Base-by-base conservation (phyloP, 1,140 invertebrate genomes). In the Dreissena rostriformis region DNA sequence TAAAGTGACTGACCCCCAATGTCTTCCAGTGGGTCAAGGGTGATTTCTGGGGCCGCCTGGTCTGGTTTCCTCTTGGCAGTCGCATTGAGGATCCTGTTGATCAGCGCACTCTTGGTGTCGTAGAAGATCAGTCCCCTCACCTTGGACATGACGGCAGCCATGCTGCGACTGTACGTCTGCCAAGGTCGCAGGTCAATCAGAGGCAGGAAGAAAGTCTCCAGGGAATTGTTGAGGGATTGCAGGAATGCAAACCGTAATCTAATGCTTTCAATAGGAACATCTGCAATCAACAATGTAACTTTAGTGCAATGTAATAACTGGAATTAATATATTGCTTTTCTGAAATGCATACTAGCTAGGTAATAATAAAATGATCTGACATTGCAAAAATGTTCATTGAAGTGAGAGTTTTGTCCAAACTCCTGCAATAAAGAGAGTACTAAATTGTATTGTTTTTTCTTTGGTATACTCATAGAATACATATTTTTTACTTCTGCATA, bases 41-140 rank as follows among this genome's bases (percentile, higher is more conserved):
- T 90, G 52, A 93, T 91, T 73, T 93, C 93, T 17, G 93, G 93
- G 11, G 92, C 91, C n/a, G 93, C 91, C 84, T 93, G 92, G 75
- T 93, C 92, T 17, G 90, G 88, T 88, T 93, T 93, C 61, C 93
- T 78, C 77, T 91, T 88, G 17, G 91, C 91, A 5, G 93, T 93
- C 52, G 90, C 90, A 85, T 93, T 93, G 17, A 93, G 82, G 55
- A 93, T 88, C 53, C 91, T 72, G 81, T 93, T 93, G 11, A 92
- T 72, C 22, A 93, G 87, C 68, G 86, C 87, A 12, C 91, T 79
- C 84, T 93, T 93, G 49, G 89, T 89, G 78, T 93, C 91, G 81
- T 91, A 92, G 81, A 93, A 93, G 14, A 93, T 86, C 10, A 93
- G 84, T 22, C 86, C 80, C 57, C 92, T 82, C 0, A 90, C 85